Conservation (phyloP, 2,888 invertebrate species). For the Polyploca ridens region DNA sequence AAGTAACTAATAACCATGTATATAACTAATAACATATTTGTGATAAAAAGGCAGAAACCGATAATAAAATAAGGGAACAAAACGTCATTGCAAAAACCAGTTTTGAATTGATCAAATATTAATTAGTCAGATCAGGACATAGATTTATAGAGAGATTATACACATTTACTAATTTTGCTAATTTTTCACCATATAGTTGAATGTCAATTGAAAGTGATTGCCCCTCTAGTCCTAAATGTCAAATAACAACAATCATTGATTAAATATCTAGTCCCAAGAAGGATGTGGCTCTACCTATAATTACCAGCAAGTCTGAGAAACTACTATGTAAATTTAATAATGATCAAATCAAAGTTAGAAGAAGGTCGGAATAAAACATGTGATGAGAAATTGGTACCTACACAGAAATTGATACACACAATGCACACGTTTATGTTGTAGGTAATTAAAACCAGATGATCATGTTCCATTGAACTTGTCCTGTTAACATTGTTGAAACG, state of each 20-base stretch:
- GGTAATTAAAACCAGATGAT: conserved; percentile 8
- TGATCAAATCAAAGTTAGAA: conserved; percentile 3
- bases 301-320: conserved; percentile 4
- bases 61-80: neutral
- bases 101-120: neutral
- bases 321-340: conserved; percentile 1
- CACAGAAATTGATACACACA: neutral
- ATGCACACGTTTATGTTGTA: neutral
- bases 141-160: neutral
- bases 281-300: conserved; percentile 12
- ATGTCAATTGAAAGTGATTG: conserved; percentile 37
- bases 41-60: too few species aligned
- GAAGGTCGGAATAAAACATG: conserved; percentile 5
- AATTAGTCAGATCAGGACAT: neutral
- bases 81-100: neutral
- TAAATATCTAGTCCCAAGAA: conserved; percentile 7
- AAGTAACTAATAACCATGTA: too few species aligned
- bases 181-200: neutral
- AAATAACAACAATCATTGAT: conserved; percentile 33
- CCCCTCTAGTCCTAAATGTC: neutral
- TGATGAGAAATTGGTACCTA: neutral
- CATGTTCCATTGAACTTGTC: neutral
- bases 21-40: too few species aligned
- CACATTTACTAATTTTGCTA: neutral
- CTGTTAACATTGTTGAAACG: too few species aligned